A percentile compares a stretch with the other conserved stretches of the same genome.
Conservation (phyloP, 2,113 vertebrate species). For the Saguinus imperator region DNA sequence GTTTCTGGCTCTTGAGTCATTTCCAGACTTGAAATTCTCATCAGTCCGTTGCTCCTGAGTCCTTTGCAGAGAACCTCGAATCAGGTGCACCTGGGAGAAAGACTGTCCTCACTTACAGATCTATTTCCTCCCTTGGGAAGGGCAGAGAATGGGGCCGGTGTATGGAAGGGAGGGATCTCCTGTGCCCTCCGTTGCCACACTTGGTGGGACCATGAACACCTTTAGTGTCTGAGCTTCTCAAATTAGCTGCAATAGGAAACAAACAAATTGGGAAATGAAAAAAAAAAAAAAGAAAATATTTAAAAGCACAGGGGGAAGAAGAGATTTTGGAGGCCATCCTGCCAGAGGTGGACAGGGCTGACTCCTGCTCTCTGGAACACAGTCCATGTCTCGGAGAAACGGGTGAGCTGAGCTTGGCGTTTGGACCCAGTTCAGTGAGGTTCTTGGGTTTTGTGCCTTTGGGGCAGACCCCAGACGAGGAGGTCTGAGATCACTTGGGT, state of each 20-base stretch:
- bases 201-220: not conserved
- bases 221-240: not conserved
- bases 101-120: not conserved
- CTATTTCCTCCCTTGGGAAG: not conserved
- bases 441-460: constrained; percentile 81
- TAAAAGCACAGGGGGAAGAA: not conserved
- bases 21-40: not conserved
- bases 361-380: not conserved
- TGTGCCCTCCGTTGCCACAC: not conserved
- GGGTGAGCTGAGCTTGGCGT: not conserved
- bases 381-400: constrained; percentile 37
- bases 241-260: constrained; percentile 5
- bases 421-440: constrained; percentile 17
- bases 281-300: not conserved
- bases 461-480: constrained; percentile 69
- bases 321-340: not conserved
- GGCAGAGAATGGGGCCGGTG: not conserved
- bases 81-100: not conserved
- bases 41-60: not conserved
- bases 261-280: not conserved
- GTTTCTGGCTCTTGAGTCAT: not conserved
- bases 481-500: constrained; percentile 56
- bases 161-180: not conserved
- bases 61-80: not conserved
- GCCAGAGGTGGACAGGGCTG: not conserved